Percentiles rank a stretch among this genome's conserved stretches.
These are phyloP conservation scores for Melozone crissalis DNA, from an alignment of 2,113 vertebrate genomes.

Conservation along the genomic window DNA sequence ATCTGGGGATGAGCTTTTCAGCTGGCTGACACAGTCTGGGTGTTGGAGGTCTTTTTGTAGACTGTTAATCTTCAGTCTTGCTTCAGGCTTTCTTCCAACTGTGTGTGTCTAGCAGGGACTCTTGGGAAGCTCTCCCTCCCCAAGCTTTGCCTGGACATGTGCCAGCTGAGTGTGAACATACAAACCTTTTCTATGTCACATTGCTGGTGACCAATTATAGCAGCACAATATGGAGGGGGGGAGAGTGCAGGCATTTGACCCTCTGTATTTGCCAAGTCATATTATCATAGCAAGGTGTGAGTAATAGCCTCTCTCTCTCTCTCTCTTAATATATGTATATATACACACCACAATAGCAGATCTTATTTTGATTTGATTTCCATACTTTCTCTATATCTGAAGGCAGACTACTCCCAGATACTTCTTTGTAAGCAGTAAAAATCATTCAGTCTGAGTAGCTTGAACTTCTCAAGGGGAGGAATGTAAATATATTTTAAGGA, in stretches of 20 bases:
- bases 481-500: not conserved
- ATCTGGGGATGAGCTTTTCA: not conserved
- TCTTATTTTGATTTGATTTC: not conserved
- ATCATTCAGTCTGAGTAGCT: not conserved
- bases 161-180: not conserved
- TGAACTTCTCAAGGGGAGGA: fast-evolving
- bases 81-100: not conserved
- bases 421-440: not conserved
- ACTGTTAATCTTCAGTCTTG: not conserved
- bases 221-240: not conserved
- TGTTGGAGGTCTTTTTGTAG: not conserved
- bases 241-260: not conserved
- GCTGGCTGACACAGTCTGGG: not conserved
- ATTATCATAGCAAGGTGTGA: constrained; percentile 15
- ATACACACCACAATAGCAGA: not conserved
- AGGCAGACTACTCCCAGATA: not conserved
- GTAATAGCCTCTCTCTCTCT: not conserved
- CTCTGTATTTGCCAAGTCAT: not conserved
- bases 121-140: not conserved
- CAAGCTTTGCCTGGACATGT: fast-evolving
- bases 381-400: not conserved
- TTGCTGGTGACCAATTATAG: not conserved
- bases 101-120: not conserved
- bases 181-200: not conserved
- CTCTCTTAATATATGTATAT: too few species aligned